A percentile compares a stretch with the other conserved stretches of the same genome.
Conservation (phyloP, 2,888 invertebrate genomes). For the Archaeoteleia sp. region DNA sequence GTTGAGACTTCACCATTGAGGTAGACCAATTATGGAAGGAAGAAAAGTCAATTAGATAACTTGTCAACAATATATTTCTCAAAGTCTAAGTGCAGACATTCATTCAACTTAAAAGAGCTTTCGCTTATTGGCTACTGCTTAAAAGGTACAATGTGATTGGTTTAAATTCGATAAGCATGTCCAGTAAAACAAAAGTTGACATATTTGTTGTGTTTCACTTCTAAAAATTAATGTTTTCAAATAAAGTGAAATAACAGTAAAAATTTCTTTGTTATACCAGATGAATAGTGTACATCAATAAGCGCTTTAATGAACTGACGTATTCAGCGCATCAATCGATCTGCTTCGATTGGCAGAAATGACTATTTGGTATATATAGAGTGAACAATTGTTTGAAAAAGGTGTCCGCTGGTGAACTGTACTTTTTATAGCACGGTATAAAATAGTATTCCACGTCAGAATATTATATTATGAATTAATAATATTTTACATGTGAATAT, state of each 20-base stretch:
- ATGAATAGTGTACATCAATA: conserved; percentile 10
- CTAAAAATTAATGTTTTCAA: not conserved
- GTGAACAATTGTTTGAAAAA: too few species aligned
- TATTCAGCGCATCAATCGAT: conserved; percentile 12
- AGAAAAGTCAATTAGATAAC: conserved; percentile 3
- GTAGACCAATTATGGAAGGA: conserved; percentile 28
- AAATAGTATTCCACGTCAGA: too few species aligned
- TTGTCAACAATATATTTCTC: conserved; percentile 1
- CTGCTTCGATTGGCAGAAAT: conserved; percentile 1
- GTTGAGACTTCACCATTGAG: conserved; percentile 25
- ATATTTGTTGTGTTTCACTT: too few species aligned
- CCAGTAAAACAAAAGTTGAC: too few species aligned
- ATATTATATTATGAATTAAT: too few species aligned
- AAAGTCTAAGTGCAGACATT: not conserved
- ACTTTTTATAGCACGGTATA: too few species aligned
- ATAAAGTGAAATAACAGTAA: conserved; percentile 1
- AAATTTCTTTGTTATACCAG: conserved; percentile 2
- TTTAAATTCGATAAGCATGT: not conserved
- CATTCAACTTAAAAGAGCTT: not conserved
- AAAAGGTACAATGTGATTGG: conserved; percentile 7
- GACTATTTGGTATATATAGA: too few species aligned
- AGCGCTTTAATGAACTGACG: conserved; percentile 6
- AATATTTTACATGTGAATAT: too few species aligned
- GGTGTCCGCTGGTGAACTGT: too few species aligned
- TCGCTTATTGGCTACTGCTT: conserved; percentile 1